phyloP scores from a whole-genome alignment of 2,797 vertebrate genomes.

The Microctenopoma lineatum region DNA sequence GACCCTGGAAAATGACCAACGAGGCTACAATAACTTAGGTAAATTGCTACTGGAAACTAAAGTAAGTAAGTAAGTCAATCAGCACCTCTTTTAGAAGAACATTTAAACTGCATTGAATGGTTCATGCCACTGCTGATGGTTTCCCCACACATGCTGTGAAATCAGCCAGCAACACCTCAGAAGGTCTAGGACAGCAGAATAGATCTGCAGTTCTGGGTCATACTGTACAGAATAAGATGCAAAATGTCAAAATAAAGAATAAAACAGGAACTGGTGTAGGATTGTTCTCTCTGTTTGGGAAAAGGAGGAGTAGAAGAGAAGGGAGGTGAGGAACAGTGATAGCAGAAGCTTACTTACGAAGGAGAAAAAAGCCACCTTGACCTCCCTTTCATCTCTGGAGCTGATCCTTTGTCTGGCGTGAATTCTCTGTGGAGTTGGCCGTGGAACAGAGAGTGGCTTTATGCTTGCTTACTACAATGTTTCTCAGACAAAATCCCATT shows the following conservation, averaged over 20 bases:
- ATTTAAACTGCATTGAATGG: neutral
- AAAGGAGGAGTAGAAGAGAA: slow-evolving; percentile 10
- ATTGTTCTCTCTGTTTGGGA: slow-evolving; percentile 22
- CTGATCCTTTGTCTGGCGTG: slow-evolving; percentile 76
- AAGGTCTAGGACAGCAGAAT: neutral
- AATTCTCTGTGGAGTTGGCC: slow-evolving; percentile 75
- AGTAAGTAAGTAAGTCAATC: neutral
- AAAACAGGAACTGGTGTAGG: neutral
- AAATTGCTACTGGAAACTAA: slow-evolving; percentile 10
- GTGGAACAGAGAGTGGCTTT: slow-evolving; percentile 82
- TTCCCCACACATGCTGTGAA: neutral
- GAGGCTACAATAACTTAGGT: slow-evolving; percentile 7
- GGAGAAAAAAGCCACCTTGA: slow-evolving; percentile 69
- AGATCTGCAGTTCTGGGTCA: neutral
- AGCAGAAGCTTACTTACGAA: slow-evolving; percentile 52
- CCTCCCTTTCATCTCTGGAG: slow-evolving; percentile 80
- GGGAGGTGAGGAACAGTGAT: slow-evolving; percentile 16
- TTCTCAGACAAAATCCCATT: slow-evolving; percentile 71
- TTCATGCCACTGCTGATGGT: neutral
- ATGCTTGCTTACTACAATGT: slow-evolving; percentile 72
- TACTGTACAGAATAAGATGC: neutral
- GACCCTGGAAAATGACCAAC: slow-evolving; percentile 12
- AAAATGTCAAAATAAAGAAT: neutral
- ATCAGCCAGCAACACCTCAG: neutral
- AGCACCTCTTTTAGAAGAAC: neutral